Percentiles rank a stretch among this genome's conserved stretches.
Conservation (phyloP, 64 coral and sea anemone genomes). For the Actinia tenebrosa region DNA sequence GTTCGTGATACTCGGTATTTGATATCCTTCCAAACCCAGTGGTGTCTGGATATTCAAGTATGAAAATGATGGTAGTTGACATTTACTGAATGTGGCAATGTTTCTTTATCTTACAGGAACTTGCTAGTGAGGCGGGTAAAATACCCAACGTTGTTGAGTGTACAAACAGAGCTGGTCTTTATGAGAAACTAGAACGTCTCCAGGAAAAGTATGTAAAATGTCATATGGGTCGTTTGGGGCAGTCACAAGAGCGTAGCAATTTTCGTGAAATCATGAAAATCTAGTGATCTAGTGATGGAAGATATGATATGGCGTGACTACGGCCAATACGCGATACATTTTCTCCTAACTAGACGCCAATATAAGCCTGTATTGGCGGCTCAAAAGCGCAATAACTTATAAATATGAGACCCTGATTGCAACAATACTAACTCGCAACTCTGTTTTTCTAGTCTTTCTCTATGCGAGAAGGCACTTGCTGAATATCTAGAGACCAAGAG, state of each 20-base stretch:
- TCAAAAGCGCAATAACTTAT: too few relatives aligned
- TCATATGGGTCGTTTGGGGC: neutral
- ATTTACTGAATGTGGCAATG: neutral
- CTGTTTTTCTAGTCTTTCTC: slow-evolving; percentile 46
- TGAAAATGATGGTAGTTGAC: too few relatives aligned
- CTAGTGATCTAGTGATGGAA: too few relatives aligned
- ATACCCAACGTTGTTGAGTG: slow-evolving; percentile 92
- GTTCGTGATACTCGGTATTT: neutral
- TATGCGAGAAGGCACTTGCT: slow-evolving; percentile 96
- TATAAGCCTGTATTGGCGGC: too few relatives aligned
- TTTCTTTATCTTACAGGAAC: slow-evolving; percentile 44
- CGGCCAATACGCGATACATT: too few relatives aligned
- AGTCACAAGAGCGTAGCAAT: neutral
- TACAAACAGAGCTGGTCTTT: slow-evolving; percentile 85
- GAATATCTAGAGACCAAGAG: slow-evolving; percentile 97
- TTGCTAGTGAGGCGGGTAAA: slow-evolving; percentile 77
- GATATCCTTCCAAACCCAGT: too few relatives aligned
- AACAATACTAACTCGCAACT: too few relatives aligned
- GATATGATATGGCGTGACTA: too few relatives aligned
- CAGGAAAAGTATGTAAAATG: slow-evolving; percentile 76
- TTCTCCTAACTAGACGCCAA: too few relatives aligned
- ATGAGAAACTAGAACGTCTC: slow-evolving; percentile 92
- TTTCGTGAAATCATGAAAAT: too few relatives aligned
- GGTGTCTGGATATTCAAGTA: too few relatives aligned
- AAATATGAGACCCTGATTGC: too few relatives aligned